A percentile compares a stretch with the other conserved stretches of the same genome.
Evolutionary conservation across 2,888 invertebrate species (phyloP).

Genomic region (Napeogenes inachia): DNA sequence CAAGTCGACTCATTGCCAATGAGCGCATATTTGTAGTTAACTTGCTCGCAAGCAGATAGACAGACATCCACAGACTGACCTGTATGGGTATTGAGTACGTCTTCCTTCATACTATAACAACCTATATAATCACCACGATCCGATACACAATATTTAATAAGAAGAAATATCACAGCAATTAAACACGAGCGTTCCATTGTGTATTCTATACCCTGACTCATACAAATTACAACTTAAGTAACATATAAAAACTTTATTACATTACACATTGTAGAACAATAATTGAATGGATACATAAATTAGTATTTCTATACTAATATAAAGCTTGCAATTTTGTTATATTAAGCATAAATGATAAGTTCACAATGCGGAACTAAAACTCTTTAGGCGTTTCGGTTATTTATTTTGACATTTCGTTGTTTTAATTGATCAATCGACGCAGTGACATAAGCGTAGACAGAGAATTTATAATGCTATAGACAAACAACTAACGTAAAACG

Average conservation of each 20-base stretch:
- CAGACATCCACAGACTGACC: slow-evolving; percentile 70
- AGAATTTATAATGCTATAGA: too few relatives aligned
- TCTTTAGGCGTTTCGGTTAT: slow-evolving; percentile 17
- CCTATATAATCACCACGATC: slow-evolving; percentile 69
- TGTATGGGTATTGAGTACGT: slow-evolving; percentile 63
- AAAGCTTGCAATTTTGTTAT: background rate
- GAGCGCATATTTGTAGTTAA: slow-evolving; percentile 67
- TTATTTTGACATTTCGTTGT: slow-evolving; percentile 17
- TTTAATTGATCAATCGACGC: slow-evolving; percentile 3
- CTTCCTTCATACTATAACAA: slow-evolving; percentile 59
- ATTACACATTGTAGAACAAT: slow-evolving; percentile 2
- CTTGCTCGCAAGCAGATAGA: slow-evolving; percentile 65
- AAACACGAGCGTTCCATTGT: slow-evolving; percentile 54
- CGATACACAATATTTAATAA: slow-evolving; percentile 31
- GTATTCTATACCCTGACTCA: slow-evolving; percentile 44
- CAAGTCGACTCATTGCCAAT: slow-evolving; percentile 67
- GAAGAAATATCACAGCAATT: slow-evolving; percentile 37
- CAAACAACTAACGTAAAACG: too few relatives aligned
- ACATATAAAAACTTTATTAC: slow-evolving; percentile 5
- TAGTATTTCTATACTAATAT: background rate
- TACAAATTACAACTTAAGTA: slow-evolving; percentile 21
- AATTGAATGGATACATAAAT: background rate
- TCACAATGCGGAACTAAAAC: slow-evolving; percentile 19
- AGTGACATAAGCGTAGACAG: too few relatives aligned
- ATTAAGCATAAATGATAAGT: slow-evolving; percentile 18